A percentile compares a stretch with the other conserved stretches of the same genome.
Conservation (phyloP, 2,113 vertebrate genomes). For the Willisornis vidua region DNA sequence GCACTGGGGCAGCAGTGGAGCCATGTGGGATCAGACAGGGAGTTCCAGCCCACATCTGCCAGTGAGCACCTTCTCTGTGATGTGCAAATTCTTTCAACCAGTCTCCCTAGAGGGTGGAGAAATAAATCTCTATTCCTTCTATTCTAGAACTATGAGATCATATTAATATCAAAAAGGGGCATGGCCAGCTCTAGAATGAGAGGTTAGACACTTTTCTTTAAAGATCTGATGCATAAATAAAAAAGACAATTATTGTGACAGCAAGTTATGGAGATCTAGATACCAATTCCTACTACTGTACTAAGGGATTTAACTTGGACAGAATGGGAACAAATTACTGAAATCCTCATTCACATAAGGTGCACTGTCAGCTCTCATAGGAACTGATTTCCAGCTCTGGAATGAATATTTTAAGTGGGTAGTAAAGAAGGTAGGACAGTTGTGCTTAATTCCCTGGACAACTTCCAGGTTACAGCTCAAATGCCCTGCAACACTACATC, state of each 20-base stretch:
- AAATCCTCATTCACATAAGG: not conserved
- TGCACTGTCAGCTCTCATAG: not conserved
- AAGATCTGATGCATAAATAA: slow-evolving; percentile 10
- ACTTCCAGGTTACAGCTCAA: not conserved
- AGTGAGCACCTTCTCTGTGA: not conserved
- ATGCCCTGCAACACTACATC: not conserved
- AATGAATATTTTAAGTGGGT: not conserved
- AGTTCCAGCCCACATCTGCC: not conserved
- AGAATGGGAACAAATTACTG: not conserved
- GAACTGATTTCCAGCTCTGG: not conserved
- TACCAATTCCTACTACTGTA: not conserved
- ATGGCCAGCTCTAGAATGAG: slow-evolving; percentile 17
- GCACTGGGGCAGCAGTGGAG: not conserved
- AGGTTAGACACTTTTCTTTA: not conserved
- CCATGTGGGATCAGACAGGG: not conserved
- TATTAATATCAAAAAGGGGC: slow-evolving; percentile 36
- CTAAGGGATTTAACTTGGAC: not conserved
- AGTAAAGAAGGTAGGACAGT: not conserved
- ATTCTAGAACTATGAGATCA: slow-evolving; percentile 5
- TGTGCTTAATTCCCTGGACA: not conserved
- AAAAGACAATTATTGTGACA: not conserved
- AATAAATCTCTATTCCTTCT: slow-evolving; percentile 7
- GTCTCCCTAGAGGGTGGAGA: slow-evolving; percentile 32
- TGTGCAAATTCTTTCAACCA: slow-evolving; percentile 41
- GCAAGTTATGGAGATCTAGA: not conserved